Percentiles rank a stretch among this genome's conserved stretches.
Conservation (phyloP, 2,113 vertebrate genomes). For the Phrynosoma blainvillii region DNA sequence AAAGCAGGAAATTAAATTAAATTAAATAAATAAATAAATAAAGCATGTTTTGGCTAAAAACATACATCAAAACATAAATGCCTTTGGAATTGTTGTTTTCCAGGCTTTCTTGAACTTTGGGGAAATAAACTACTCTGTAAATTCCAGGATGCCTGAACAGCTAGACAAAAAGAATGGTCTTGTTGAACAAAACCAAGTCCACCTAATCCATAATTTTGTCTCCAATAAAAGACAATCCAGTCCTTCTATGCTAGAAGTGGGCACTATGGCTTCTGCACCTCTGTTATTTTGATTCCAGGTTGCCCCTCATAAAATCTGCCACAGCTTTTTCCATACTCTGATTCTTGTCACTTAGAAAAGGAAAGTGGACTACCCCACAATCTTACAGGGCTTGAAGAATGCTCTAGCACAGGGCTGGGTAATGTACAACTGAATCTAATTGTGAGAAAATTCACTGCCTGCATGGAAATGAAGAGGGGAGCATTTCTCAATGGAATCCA, state of each 20-base stretch:
- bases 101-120: background rate
- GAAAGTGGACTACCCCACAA: background rate
- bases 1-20: too few relatives aligned
- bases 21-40: too few relatives aligned
- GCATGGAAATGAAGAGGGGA: too few relatives aligned
- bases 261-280: background rate
- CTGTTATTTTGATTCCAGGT: background rate
- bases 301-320: too few relatives aligned
- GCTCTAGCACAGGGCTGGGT: background rate
- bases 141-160: background rate
- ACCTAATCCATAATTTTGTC: background rate
- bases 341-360: background rate
- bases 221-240: background rate
- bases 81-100: background rate
- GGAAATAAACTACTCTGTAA: fast-evolving
- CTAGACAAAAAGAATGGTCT: background rate
- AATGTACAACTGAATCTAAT: too few relatives aligned
- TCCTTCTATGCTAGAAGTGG: background rate
- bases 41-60: background rate
- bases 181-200: fast-evolving
- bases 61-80: background rate
- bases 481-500: too few relatives aligned
- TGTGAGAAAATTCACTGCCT: too few relatives aligned
- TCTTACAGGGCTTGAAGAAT: background rate
- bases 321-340: too few relatives aligned